phyloP scores from a whole-genome alignment of 2,797 vertebrate species.

The Gymnopithys bicolor region DNA sequence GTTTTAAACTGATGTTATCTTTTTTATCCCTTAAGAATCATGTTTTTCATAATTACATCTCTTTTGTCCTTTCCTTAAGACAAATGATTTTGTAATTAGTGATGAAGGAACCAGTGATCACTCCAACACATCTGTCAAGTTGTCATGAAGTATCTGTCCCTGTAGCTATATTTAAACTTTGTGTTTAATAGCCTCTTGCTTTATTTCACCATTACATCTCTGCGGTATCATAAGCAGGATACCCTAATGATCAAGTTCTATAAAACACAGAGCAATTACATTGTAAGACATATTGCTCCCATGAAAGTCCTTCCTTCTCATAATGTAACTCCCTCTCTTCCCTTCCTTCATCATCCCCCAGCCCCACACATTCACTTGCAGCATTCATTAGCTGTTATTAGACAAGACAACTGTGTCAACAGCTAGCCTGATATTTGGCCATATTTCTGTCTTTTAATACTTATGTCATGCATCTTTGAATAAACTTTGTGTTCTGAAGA shows the following conservation, averaged over 20 bases:
- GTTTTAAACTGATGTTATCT: slow-evolving; percentile 86
- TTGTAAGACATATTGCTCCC: slow-evolving; percentile 77
- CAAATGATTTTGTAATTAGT: slow-evolving; percentile 87
- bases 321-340: slow-evolving; percentile 27
- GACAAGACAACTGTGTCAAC: slow-evolving; percentile 46
- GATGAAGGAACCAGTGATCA: slow-evolving; percentile 83
- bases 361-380: background rate
- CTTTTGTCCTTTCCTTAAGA: slow-evolving; percentile 84
- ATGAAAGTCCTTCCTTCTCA: slow-evolving; percentile 72
- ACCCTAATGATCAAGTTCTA: slow-evolving; percentile 81
- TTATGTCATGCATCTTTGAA: background rate
- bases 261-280: slow-evolving; percentile 82
- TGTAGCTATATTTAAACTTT: slow-evolving; percentile 87
- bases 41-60: slow-evolving; percentile 89
- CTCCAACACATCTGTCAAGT: slow-evolving; percentile 86
- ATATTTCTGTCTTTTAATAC: background rate
- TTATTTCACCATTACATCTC: slow-evolving; percentile 82
- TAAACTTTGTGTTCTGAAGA: background rate
- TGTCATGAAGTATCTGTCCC: slow-evolving; percentile 84
- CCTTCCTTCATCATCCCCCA: background rate
- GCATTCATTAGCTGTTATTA: slow-evolving; percentile 24
- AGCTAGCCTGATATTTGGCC: slow-evolving; percentile 34
- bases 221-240: slow-evolving; percentile 76
- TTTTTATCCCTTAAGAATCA: slow-evolving; percentile 84
- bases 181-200: slow-evolving; percentile 89